phyloP scores from a whole-genome alignment of 2,888 invertebrate genomes.

The Caenorhabditis wallacei region DNA sequence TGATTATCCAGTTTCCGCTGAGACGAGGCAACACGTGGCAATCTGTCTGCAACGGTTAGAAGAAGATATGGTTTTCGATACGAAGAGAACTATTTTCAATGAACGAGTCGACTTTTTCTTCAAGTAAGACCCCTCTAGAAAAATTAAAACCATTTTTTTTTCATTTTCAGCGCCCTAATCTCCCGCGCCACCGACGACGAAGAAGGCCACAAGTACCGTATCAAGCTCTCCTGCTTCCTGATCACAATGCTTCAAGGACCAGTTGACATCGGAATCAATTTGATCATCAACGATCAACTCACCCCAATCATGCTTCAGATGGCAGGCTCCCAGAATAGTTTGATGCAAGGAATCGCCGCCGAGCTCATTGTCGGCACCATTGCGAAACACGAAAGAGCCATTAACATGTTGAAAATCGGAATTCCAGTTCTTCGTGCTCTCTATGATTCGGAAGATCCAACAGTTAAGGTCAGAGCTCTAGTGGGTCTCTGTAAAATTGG shows the following conservation, averaged over 20 bases:
- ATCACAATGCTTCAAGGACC: constrained; percentile 93
- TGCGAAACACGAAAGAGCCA: constrained; percentile 97
- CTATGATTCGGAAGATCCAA: constrained; percentile 93
- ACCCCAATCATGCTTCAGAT: constrained; percentile 97
- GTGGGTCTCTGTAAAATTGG: constrained; percentile 96
- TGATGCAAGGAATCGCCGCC: constrained; percentile 93
- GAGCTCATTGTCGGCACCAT: constrained; percentile 97
- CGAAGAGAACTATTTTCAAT: constrained; percentile 87
- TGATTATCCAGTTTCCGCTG: constrained; percentile 91
- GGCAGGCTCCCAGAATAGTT: constrained; percentile 93
- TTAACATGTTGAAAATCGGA: constrained; percentile 88
- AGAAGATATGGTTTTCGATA: constrained; percentile 96
- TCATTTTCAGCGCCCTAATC: constrained; percentile 74
- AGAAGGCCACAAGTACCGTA: constrained; percentile 69
- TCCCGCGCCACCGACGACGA: constrained; percentile 65
- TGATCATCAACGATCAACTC: constrained; percentile 88
- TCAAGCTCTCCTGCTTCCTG: constrained; percentile 84
- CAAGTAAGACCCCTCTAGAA: constrained; percentile 85
- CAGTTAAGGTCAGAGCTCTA: constrained; percentile 88
- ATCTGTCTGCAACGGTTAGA: constrained; percentile 93
- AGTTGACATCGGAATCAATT: constrained; percentile 91
- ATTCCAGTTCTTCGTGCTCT: constrained; percentile 94
- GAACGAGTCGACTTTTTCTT: constrained; percentile 91
- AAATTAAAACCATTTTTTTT: not conserved
- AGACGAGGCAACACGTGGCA: constrained; percentile 93